These are phyloP conservation scores for Harpalus rufipes DNA, from an alignment of 2,888 invertebrate genomes.

Conservation along the genomic window DNA sequence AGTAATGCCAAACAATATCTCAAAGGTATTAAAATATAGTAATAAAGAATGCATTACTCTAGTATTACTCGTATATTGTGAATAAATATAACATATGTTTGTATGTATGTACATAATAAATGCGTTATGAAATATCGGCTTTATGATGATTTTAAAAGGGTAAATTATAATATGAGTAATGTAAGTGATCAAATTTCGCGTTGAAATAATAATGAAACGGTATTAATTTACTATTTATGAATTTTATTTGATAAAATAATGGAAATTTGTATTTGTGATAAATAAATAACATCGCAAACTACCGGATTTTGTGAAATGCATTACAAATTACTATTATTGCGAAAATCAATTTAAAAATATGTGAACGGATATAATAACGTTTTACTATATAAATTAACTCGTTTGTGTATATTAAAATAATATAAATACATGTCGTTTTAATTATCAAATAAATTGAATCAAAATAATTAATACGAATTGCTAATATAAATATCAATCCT, in stretches of 20 bases:
- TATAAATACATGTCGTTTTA: conserved; percentile 56
- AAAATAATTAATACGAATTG: conserved; percentile 58
- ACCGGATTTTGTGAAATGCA: conserved; percentile 7
- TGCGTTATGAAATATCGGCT: background rate
- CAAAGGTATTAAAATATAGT: too few species aligned
- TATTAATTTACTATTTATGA: conserved; percentile 50
- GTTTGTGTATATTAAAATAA: conserved; percentile 42
- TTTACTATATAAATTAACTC: conserved; percentile 44
- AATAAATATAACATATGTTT: too few species aligned
- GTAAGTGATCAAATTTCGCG: conserved; percentile 17
- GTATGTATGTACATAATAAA: too few species aligned
- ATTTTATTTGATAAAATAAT: conserved; percentile 42
- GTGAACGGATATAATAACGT: conserved; percentile 34
- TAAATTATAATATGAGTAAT: conserved; percentile 17
- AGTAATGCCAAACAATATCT: too few species aligned
- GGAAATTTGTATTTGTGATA: conserved; percentile 37
- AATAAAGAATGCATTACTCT: too few species aligned
- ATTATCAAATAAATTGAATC: conserved; percentile 60
- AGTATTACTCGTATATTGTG: too few species aligned
- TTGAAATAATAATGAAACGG: conserved; percentile 37
- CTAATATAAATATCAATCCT: conserved; percentile 34
- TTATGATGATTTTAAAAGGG: background rate
- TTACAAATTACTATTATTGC: conserved; percentile 41
- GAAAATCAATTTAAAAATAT: conserved; percentile 44
- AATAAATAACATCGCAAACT: conserved; percentile 35